These are phyloP conservation scores for Aptenodytes forsteri DNA, from an alignment of 2,113 vertebrate species.

Conservation along the genomic window DNA sequence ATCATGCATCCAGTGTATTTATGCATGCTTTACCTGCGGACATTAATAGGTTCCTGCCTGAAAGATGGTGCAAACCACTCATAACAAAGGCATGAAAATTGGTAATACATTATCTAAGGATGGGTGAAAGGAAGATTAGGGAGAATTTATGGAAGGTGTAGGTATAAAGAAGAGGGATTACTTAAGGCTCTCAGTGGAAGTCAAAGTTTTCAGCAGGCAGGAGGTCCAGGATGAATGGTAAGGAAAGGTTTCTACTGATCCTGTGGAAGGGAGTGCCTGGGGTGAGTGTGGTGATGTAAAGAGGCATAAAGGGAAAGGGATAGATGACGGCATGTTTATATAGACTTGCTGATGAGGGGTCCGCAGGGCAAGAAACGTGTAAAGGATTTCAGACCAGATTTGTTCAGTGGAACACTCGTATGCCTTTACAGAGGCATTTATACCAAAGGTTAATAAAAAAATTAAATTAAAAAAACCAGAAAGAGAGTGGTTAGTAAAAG, in stretches of 20 bases:
- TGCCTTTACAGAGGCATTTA: not conserved
- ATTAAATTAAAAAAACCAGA: rapidly evolving
- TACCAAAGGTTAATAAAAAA: not conserved
- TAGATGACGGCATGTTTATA: not conserved
- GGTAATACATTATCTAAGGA: not conserved
- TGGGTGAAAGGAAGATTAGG: not conserved
- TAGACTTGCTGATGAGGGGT: not conserved
- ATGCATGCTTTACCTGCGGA: not conserved
- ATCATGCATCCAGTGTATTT: not conserved
- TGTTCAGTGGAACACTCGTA: not conserved
- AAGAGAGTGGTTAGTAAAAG: not conserved
- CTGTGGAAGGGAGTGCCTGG: not conserved
- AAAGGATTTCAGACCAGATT: not conserved
- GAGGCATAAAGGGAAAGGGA: not conserved
- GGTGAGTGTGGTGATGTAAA: not conserved
- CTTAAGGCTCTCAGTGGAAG: not conserved
- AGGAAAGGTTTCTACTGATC: not conserved
- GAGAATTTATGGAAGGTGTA: not conserved
- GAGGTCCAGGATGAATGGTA: not conserved
- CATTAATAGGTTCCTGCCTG: not conserved
- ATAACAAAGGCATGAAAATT: not conserved
- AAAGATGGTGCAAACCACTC: not conserved
- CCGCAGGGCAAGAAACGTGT: not conserved
- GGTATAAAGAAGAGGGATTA: not conserved
- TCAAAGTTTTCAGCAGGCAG: not conserved